Evolutionary conservation across 2,888 invertebrate species (phyloP).

Genomic region (Eupithecia dodoneata): DNA sequence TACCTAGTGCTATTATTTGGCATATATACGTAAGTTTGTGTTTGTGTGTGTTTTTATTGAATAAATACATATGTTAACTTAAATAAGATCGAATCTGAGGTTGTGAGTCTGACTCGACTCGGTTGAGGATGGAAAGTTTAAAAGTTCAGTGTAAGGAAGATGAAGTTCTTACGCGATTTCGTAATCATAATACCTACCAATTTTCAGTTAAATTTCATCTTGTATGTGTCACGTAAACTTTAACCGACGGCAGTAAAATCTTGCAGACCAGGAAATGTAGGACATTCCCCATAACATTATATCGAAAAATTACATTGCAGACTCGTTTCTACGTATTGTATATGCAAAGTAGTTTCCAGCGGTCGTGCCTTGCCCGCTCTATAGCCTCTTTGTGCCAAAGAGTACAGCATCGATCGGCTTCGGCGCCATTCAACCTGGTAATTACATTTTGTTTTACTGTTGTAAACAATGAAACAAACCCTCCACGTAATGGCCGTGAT

Average conservation of each 20-base stretch:
- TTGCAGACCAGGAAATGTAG: not conserved
- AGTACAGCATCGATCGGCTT: constrained; percentile 26
- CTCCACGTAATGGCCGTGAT: not conserved
- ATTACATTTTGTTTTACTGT: constrained; percentile 46
- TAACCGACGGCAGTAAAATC: not conserved
- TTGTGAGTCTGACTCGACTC: too few relatives aligned
- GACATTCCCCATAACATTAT: not conserved
- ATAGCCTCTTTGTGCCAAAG: constrained; percentile 24
- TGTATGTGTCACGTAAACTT: not conserved
- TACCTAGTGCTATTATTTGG: too few relatives aligned
- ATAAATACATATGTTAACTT: too few relatives aligned
- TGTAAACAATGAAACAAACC: constrained; percentile 19
- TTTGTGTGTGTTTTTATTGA: too few relatives aligned
- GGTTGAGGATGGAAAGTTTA: too few relatives aligned
- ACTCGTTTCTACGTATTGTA: constrained; percentile 13
- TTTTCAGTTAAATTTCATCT: not conserved
- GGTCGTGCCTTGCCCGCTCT: constrained; percentile 11
- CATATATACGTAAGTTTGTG: too few relatives aligned
- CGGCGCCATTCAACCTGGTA: constrained; percentile 43
- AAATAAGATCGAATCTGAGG: too few relatives aligned
- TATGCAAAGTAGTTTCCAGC: constrained; percentile 4
- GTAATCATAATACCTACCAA: not conserved
- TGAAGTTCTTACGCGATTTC: not conserved
- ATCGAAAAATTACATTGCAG: constrained; percentile 4
- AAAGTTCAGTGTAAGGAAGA: too few relatives aligned